A percentile compares a stretch with the other conserved stretches of the same genome.
Conservation (phyloP, 2,113 vertebrate genomes). For the Sitta europaea region DNA sequence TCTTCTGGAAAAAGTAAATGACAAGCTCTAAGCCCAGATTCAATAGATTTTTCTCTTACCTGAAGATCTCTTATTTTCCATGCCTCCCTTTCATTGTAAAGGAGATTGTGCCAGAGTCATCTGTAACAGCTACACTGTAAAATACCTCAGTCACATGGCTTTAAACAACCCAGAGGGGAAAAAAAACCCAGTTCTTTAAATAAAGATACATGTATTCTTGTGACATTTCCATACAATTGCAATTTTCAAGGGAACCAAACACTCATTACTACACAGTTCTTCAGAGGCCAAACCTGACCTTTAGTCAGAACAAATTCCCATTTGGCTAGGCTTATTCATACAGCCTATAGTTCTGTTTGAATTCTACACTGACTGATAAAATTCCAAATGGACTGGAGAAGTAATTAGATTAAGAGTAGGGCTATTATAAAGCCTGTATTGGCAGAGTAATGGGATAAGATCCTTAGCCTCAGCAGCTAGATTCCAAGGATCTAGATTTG, state of each 20-base stretch:
- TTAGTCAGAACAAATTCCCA: slow-evolving; percentile 21
- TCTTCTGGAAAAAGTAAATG: not conserved
- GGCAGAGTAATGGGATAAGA: not conserved
- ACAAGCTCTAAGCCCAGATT: not conserved
- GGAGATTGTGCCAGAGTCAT: not conserved
- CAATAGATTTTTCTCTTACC: not conserved
- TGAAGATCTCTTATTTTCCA: not conserved
- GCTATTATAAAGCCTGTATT: not conserved
- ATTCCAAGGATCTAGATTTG: not conserved
- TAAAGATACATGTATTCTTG: slow-evolving; percentile 24
- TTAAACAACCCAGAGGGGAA: not conserved
- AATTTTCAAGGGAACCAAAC: slow-evolving; percentile 16
- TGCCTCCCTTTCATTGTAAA: not conserved
- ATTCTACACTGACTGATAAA: not conserved
- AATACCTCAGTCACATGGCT: not conserved
- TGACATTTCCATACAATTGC: slow-evolving; percentile 27
- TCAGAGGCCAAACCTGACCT: slow-evolving; percentile 16
- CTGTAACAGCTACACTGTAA: not conserved
- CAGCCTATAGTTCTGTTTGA: slow-evolving; percentile 7
- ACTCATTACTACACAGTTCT: not conserved
- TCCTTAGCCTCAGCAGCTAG: not conserved
- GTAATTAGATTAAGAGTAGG: not conserved
- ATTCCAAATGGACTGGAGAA: not conserved
- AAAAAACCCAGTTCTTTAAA: not conserved
- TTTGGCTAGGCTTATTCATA: slow-evolving; percentile 9